phyloP scores from a whole-genome alignment of 2,113 vertebrate species.

The Aramus guarauna region DNA sequence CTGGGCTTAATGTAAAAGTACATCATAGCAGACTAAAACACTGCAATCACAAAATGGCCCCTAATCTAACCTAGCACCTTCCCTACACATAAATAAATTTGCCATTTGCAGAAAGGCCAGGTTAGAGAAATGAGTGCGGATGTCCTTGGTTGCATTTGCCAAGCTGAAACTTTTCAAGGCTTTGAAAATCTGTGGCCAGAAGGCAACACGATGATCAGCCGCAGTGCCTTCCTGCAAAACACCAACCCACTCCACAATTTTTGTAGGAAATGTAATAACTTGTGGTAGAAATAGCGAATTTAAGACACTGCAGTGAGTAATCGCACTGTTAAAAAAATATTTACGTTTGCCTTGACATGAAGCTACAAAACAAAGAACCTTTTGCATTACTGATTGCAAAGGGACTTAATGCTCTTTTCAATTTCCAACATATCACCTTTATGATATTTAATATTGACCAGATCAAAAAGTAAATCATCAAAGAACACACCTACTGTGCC shows the following conservation, averaged over 20 bases:
- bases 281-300: background rate
- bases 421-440: background rate
- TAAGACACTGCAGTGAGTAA: background rate
- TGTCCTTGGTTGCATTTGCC: background rate
- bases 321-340: background rate
- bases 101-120: background rate
- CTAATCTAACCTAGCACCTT: slow-evolving; percentile 21
- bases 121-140: background rate
- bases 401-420: background rate
- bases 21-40: background rate
- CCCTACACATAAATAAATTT: background rate
- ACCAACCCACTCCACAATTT: background rate
- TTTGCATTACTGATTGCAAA: background rate
- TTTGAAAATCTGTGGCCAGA: background rate
- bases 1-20: slow-evolving; percentile 37
- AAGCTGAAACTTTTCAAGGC: background rate
- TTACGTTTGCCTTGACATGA: background rate
- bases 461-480: background rate
- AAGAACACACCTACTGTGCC: background rate
- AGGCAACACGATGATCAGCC: background rate
- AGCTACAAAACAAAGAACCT: background rate
- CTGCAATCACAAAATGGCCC: background rate
- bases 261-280: background rate
- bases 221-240: background rate
- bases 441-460: background rate